Conservation (phyloP, 2,113 vertebrate species). For the Malaclemys terrapin region DNA sequence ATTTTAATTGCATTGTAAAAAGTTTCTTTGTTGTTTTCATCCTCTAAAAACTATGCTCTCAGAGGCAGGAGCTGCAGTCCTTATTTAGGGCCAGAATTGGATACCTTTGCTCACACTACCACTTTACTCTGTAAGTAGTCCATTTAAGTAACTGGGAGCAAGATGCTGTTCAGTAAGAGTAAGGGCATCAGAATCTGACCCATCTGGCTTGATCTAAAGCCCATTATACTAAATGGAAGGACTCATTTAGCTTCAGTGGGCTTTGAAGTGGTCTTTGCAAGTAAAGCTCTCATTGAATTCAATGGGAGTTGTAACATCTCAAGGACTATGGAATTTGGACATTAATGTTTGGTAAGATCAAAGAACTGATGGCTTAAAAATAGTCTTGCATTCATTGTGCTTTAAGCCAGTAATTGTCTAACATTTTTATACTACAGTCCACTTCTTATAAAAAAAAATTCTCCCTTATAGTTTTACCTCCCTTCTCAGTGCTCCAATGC, state of each 20-base stretch:
- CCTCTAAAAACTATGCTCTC: accelerated
- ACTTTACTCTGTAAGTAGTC: not conserved
- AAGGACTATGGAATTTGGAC: not conserved
- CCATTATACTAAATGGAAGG: not conserved
- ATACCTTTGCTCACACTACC: accelerated
- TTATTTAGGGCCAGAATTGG: not conserved
- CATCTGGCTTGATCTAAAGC: not conserved
- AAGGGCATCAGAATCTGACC: not conserved
- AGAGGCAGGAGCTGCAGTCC: not conserved
- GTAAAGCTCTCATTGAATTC: not conserved
- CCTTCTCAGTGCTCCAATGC: not conserved
- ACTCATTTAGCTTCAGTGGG: not conserved
- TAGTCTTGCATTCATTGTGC: not conserved
- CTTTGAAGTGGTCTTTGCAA: not conserved
- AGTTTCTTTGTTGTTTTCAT: not conserved
- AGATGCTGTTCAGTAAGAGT: not conserved
- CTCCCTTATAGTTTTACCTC: not conserved
- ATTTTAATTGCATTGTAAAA: not conserved
- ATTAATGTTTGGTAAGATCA: not conserved
- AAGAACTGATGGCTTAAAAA: not conserved
- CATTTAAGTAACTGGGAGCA: not conserved
- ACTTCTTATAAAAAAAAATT: not conserved
- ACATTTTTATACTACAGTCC: not conserved
- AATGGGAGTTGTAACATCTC: not conserved
- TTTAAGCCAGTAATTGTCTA: not conserved